phyloP scores from a whole-genome alignment of 2,113 vertebrate species.

The Tonatia bakeri region DNA sequence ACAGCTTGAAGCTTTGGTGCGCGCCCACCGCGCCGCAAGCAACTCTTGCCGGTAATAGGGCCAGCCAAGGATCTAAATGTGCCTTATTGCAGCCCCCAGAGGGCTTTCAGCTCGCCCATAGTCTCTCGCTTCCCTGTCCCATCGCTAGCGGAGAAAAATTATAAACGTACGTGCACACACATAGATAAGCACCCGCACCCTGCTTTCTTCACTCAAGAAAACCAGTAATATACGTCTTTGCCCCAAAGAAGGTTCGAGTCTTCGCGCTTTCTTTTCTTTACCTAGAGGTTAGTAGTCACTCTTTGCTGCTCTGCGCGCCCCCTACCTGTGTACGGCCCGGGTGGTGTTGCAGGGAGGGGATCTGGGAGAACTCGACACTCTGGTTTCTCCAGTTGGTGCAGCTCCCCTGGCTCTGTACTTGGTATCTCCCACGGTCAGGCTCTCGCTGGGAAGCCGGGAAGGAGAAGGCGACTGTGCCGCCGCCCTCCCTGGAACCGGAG shows the following conservation, averaged over 20 bases:
- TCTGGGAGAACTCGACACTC: not conserved
- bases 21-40: not conserved
- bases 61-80: constrained; percentile 2
- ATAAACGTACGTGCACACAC: constrained; percentile 14
- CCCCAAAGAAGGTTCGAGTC: constrained; percentile 9
- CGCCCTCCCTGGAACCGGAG: constrained; percentile 38
- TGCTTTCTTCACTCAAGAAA: constrained; percentile 54
- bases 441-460: constrained; percentile 32
- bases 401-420: constrained; percentile 65
- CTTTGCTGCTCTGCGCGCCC: not conserved
- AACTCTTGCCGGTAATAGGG: constrained; percentile 59
- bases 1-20: constrained; percentile 61
- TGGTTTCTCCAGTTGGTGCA: not conserved
- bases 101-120: constrained; percentile 17
- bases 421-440: constrained; percentile 67
- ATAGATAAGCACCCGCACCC: not conserved
- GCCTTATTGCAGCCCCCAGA: constrained; percentile 56
- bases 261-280: not conserved
- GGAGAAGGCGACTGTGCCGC: constrained; percentile 40
- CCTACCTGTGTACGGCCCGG: constrained; percentile 31
- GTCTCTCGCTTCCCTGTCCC: not conserved
- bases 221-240: constrained; percentile 8
- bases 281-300: not conserved
- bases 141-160: constrained; percentile 27
- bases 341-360: not conserved